phyloP scores from a whole-genome alignment of 2,888 invertebrate species.

The Xestia xanthographa region DNA sequence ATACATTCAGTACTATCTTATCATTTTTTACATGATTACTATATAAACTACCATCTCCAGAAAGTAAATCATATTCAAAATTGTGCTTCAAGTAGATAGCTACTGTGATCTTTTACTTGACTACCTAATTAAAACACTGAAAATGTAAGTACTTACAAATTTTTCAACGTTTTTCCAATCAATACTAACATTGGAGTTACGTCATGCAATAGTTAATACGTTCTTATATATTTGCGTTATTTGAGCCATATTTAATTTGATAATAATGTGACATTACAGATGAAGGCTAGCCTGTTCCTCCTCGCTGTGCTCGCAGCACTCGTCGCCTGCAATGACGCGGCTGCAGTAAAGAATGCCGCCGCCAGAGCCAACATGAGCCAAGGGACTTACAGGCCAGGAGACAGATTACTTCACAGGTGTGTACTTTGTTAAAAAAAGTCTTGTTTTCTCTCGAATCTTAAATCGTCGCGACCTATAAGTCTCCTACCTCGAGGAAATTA shows the following conservation, averaged over 20 bases:
- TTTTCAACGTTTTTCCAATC: neutral
- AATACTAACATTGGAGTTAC: neutral
- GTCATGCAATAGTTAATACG: neutral
- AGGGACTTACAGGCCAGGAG: conserved; percentile 11
- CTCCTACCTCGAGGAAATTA: neutral
- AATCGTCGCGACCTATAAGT: neutral
- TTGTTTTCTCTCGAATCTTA: no score
- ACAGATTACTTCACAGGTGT: conserved; percentile 48
- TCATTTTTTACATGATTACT: neutral
- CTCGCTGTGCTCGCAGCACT: conserved; percentile 41
- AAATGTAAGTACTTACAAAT: neutral
- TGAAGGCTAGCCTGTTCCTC: conserved; percentile 40
- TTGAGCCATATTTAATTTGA: neutral
- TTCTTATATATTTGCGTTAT: neutral
- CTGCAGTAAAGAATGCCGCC: conserved; percentile 7
- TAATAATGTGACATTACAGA: conserved; percentile 20
- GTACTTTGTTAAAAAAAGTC: neutral
- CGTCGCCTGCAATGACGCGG: conserved; percentile 27
- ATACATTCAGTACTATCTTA: neutral
- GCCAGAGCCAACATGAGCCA: conserved; percentile 24
- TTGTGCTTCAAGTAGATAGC: neutral
- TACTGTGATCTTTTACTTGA: neutral
- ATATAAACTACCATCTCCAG: neutral
- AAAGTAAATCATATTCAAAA: neutral
- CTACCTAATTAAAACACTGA: neutral